These are phyloP conservation scores for Nanorana parkeri DNA, from an alignment of 2,113 vertebrate genomes.

Conservation along the genomic window DNA sequence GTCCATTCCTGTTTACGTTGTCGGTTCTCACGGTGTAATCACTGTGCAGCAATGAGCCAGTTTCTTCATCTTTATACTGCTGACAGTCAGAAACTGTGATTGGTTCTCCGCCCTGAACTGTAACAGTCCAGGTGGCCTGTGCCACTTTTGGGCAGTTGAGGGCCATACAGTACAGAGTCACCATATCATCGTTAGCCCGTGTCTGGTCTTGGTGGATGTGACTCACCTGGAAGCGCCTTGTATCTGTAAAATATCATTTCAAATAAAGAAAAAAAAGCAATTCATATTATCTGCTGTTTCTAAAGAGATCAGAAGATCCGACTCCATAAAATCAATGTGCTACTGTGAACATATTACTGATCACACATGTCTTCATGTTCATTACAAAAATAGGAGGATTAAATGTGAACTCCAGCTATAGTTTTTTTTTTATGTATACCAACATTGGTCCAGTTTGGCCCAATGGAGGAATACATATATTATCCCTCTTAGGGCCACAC, in stretches of 20 bases:
- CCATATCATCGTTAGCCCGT: background rate
- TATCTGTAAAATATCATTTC: background rate
- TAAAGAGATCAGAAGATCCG: too few species aligned
- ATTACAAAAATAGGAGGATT: too few species aligned
- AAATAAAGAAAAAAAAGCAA: background rate
- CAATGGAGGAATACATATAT: too few species aligned
- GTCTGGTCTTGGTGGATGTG: background rate
- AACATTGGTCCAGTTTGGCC: too few species aligned
- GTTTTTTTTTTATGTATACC: too few species aligned
- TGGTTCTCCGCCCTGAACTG: background rate
- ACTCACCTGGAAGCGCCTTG: background rate
- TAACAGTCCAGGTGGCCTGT: constrained; percentile 9
- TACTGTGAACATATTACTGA: too few species aligned
- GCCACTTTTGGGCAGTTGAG: background rate
- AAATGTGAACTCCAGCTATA: too few species aligned
- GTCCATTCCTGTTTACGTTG: background rate
- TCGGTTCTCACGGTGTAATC: constrained; percentile 16
- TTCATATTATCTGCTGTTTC: too few species aligned
- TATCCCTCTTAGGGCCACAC: too few species aligned
- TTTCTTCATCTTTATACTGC: background rate
- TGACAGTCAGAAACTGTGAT: background rate
- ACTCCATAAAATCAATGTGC: too few species aligned
- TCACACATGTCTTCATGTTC: too few species aligned
- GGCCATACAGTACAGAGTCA: constrained; percentile 33
- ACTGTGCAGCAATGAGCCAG: background rate